Evolutionary conservation across 2,113 vertebrate genomes (phyloP), one percentile per base, ranked within the genome.

Genomic region (Haemorhous mexicanus): DNA sequence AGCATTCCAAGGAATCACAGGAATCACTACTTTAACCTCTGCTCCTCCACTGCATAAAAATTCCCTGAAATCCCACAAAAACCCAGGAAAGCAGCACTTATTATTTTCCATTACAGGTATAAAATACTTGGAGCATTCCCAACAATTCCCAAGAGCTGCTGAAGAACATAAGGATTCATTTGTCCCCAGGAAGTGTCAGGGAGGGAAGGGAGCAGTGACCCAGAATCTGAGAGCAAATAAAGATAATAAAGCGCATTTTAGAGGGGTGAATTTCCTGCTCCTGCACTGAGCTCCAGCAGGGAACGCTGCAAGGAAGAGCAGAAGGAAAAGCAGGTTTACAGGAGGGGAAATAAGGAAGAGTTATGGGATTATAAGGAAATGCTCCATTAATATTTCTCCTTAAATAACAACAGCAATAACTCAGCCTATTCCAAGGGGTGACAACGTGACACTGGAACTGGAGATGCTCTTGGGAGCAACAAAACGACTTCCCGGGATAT

Each of bases 101-200:
- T 2, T 32, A 18, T 52, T 91, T 56, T 33, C 30, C 10, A 28
- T 22, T 44, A 62, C 4, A 74, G 50, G 35, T 28, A 10, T 49
- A 70, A 78, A 85, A 55, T 5, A 64, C 37, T 20, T 8, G 1
- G 22, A 68, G 81, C 4, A 5, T 59, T 80, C 35, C 32, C 41
- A 80, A 43, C 13, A 2, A 66, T 46, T 59, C 72, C 52, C 63
- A 79, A n/a, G 8, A 55, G 28, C 5, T 37, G 9, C 30, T 2
- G 1, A 73, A 55, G 10, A 28, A 47, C 11, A 4, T 4, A 22
- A 26, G 4, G 73, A 70, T 90, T 77, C 53, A 46, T 84, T 44
- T 63, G 22, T 44, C 52, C 28, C 20, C 0, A 0, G 22, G 39
- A 77, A 61, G 16, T 3, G 49, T 11, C 4, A 2, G n/a, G 58